Base-by-base conservation (phyloP, 2,113 vertebrate genomes). In the Sprattus sprattus region DNA sequence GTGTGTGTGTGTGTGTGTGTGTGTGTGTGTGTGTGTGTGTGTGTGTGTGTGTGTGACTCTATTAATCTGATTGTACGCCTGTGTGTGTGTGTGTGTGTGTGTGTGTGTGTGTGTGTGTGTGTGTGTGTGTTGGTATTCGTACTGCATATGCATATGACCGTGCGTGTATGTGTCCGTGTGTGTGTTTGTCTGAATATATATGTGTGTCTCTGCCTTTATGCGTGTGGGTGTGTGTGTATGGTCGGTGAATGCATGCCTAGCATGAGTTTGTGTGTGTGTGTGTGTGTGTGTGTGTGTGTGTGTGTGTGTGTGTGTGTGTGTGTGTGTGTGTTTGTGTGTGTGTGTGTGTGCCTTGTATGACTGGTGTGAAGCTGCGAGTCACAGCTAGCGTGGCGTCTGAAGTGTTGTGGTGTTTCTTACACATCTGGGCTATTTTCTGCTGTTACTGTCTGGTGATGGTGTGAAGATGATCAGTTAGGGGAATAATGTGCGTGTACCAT, bases 371-470 rank as follows among this genome's bases (percentile, higher is more conserved):
- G 75, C 47, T 82, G 81, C 85, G 64, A 83, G 54, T 81, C 84
- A 81, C 60, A 22, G 80, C 82, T 45, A 81, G 52, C 20, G 13
- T 22, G 20, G 60, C 52, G n/a, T 50, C 81, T 82, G 85, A 47
- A 71, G 85, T 84, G 81, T 84, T 81, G 49, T 83, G 57, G 46
- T 46, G 49, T 83, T 89, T 82, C 15, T 84, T 64, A 64, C 45
- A 86, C 81, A 85, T 88, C 84, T 83, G 85, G 85, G 84, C 81
- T 82, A 57, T 87, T 87, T 87, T 82, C 64, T 86, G 49, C 86
- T 80, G 71, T 54, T 10, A 46, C 83, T 86, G 81, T 82, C 80
- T 44, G 39, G 45, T 83, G 84, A 85, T 60, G 78, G 85, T 88
- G 85, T 87, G 81, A 85, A 89, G 84, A 89, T 82, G 81, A 82